These are phyloP conservation scores for Mesoligia furuncula DNA, from an alignment of 2,888 invertebrate genomes.

Conservation along the genomic window DNA sequence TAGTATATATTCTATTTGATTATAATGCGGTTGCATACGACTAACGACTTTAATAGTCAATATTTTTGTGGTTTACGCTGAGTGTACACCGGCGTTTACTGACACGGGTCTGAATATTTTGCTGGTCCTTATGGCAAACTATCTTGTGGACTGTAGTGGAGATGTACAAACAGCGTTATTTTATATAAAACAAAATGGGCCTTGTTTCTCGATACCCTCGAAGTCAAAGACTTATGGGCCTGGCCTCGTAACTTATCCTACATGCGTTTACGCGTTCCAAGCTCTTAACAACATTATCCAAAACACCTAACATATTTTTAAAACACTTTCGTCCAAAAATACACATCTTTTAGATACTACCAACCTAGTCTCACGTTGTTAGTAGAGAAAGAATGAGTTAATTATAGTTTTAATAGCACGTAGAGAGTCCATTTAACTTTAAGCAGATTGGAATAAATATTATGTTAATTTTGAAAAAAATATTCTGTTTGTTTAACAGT, in stretches of 20 bases:
- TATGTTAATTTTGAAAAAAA: background rate
- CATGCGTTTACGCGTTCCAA: conserved; percentile 56
- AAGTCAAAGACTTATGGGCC: conserved; percentile 35
- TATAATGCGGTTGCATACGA: conserved; percentile 21
- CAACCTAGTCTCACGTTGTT: conserved; percentile 46
- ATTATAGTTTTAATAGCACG: background rate
- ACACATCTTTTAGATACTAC: conserved; percentile 55
- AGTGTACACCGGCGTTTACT: conserved; percentile 1
- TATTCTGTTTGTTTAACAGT: background rate
- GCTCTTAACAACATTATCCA: conserved; percentile 56
- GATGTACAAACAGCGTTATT: conserved; percentile 11
- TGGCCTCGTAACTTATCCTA: conserved; percentile 53
- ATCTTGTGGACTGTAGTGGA: background rate
- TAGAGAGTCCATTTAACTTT: background rate
- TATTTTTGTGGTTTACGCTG: background rate
- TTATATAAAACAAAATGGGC: conserved; percentile 1
- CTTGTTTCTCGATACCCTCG: conserved; percentile 18
- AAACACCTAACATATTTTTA: conserved; percentile 54
- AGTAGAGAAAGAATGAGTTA: background rate
- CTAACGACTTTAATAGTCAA: conserved; percentile 1
- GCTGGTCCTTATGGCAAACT: background rate
- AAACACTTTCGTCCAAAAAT: conserved; percentile 62
- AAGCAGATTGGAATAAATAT: background rate
- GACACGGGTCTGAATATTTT: background rate
- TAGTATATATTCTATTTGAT: conserved; percentile 30